These are phyloP conservation scores for Stenichneumon culpator DNA, from an alignment of 2,888 invertebrate genomes.

Conservation along the genomic window DNA sequence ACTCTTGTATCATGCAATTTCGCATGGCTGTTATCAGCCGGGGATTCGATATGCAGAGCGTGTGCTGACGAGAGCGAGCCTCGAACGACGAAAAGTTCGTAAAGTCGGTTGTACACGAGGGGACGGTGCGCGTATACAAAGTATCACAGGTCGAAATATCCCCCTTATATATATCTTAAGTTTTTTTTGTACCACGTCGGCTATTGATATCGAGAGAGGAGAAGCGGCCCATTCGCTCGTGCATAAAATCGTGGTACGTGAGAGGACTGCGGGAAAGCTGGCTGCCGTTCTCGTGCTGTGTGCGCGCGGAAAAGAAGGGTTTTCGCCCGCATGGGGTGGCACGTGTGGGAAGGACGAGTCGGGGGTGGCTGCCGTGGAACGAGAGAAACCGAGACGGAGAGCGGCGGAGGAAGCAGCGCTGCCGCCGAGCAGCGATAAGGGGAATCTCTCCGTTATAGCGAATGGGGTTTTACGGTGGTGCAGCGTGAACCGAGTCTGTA, in stretches of 20 bases:
- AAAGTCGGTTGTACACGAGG: conserved; percentile 52
- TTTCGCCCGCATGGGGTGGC: conserved; percentile 4
- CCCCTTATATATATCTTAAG: conserved; percentile 27
- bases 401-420: background rate
- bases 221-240: conserved; percentile 56
- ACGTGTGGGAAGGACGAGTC: conserved; percentile 14
- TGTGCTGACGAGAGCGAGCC: conserved; percentile 51
- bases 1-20: background rate
- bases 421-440: conserved; percentile 40
- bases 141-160: conserved; percentile 58
- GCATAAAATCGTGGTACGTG: conserved; percentile 66
- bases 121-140: conserved; percentile 45
- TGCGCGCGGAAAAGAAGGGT: conserved; percentile 18
- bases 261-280: conserved; percentile 41
- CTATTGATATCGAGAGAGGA: conserved; percentile 62
- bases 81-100: conserved; percentile 59
- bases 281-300: background rate
- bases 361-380: background rate
- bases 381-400: background rate
- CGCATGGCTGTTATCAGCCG: conserved; percentile 16
- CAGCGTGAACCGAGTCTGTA: conserved; percentile 73
- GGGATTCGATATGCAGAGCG: conserved; percentile 57
- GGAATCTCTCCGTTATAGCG: conserved; percentile 17
- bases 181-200: conserved; percentile 51
- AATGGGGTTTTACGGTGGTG: conserved; percentile 1